Percentiles rank a stretch among this genome's conserved stretches.
These are phyloP conservation scores for Cheilosia pagana DNA, from an alignment of 2,888 invertebrate species.

Conservation along the genomic window DNA sequence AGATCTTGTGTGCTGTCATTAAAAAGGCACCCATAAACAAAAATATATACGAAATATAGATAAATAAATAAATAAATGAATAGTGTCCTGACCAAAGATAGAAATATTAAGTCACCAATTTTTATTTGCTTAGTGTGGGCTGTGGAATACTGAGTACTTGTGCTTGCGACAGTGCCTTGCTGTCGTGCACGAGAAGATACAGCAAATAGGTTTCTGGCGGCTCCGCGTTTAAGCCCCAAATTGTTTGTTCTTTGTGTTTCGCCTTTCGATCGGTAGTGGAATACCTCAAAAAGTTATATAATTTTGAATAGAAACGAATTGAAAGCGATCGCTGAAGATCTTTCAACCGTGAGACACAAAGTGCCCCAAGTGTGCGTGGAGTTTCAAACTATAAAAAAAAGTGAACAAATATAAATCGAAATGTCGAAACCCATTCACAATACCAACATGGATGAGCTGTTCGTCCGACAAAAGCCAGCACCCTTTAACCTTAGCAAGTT, in stretches of 20 bases:
- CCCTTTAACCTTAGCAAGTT: slow-evolving; percentile 81
- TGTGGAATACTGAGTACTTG: slow-evolving; percentile 55
- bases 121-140: slow-evolving; percentile 46
- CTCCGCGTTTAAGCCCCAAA: slow-evolving; percentile 8
- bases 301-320: slow-evolving; percentile 8
- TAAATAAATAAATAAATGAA: slow-evolving; percentile 42
- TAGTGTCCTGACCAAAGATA: slow-evolving; percentile 56
- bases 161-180: slow-evolving; percentile 51
- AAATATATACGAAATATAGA: too few species aligned
- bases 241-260: slow-evolving; percentile 11
- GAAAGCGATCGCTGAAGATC: slow-evolving; percentile 12
- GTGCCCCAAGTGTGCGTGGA: not conserved
- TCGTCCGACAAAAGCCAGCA: slow-evolving; percentile 80
- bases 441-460: slow-evolving; percentile 79
- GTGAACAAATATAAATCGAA: slow-evolving; percentile 55
- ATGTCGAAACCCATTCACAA: slow-evolving; percentile 81
- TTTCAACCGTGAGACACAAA: not conserved
- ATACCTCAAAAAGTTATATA: slow-evolving; percentile 34
- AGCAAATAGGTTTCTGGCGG: slow-evolving; percentile 22
- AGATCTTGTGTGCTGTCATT: slow-evolving; percentile 41
- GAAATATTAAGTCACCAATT: slow-evolving; percentile 65
- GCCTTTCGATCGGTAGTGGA: slow-evolving; percentile 4
- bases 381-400: not conserved
- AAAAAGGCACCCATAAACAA: slow-evolving; percentile 37
- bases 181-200: slow-evolving; percentile 47